Conservation (phyloP, 2,113 vertebrate genomes). For the Phoenicopterus ruber region DNA sequence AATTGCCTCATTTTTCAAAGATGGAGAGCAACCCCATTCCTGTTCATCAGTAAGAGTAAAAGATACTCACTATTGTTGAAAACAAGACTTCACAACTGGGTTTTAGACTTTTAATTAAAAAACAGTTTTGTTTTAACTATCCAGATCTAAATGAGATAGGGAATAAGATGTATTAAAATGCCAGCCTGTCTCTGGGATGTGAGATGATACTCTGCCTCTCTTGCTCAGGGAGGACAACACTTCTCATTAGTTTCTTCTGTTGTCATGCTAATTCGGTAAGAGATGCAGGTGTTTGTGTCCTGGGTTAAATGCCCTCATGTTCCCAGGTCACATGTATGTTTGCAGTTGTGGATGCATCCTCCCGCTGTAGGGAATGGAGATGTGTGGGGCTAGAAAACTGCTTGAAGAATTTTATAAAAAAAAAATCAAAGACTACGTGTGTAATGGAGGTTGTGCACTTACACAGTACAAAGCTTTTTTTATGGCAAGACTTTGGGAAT, state of each 20-base stretch:
- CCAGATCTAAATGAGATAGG: background rate
- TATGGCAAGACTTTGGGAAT: too few relatives aligned
- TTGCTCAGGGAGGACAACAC: background rate
- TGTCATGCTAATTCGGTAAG: background rate
- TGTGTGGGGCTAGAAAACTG: background rate
- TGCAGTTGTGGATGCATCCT: background rate
- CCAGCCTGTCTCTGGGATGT: background rate
- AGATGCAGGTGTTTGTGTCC: background rate
- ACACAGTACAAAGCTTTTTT: background rate
- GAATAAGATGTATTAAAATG: background rate
- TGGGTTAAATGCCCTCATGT: background rate
- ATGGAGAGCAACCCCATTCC: background rate
- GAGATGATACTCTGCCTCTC: background rate
- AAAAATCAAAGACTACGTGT: background rate
- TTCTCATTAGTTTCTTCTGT: background rate
- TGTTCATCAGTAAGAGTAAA: background rate
- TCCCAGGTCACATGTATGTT: background rate
- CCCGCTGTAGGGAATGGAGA: background rate
- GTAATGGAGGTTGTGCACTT: too few relatives aligned
- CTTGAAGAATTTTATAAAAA: background rate
- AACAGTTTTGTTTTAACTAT: background rate
- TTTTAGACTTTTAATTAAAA: background rate
- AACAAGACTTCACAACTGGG: background rate
- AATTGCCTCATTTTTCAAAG: background rate
- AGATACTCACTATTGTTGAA: background rate